Evolutionary conservation across 2,888 invertebrate genomes (phyloP).

Genomic region (Drosophila pegasa): DNA sequence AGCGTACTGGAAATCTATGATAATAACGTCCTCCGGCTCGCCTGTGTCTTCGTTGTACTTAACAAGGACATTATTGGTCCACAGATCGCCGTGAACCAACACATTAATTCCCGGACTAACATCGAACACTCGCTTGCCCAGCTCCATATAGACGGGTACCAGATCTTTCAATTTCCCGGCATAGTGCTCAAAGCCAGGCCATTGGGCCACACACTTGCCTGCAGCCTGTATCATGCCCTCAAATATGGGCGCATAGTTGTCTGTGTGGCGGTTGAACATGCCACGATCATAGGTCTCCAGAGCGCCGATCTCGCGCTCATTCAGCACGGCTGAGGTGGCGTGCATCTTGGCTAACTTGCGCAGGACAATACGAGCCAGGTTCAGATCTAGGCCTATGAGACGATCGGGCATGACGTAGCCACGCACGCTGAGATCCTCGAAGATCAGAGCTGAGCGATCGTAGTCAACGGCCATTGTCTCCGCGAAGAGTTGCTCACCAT

Average conservation of each 20-base stretch:
- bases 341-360: slow-evolving; percentile 86
- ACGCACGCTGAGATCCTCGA: slow-evolving; percentile 81
- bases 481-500: slow-evolving; percentile 81
- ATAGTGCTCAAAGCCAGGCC: slow-evolving; percentile 76
- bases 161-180: slow-evolving; percentile 76
- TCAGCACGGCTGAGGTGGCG: slow-evolving; percentile 85
- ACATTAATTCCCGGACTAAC: slow-evolving; percentile 75
- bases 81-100: slow-evolving; percentile 83
- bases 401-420: slow-evolving; percentile 81
- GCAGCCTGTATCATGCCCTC: slow-evolving; percentile 80
- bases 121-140: slow-evolving; percentile 80
- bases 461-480: slow-evolving; percentile 81
- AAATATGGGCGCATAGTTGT: slow-evolving; percentile 78
- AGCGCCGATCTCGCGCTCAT: slow-evolving; percentile 78
- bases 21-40: slow-evolving; percentile 76
- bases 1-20: slow-evolving; percentile 84
- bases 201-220: slow-evolving; percentile 69
- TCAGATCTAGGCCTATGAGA: slow-evolving; percentile 83
- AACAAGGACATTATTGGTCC: slow-evolving; percentile 84
- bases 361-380: slow-evolving; percentile 83
- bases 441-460: slow-evolving; percentile 79
- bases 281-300: slow-evolving; percentile 82
- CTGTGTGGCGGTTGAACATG: slow-evolving; percentile 83
- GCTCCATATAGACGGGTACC: slow-evolving; percentile 78
- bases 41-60: slow-evolving; percentile 73